Base-by-base conservation (phyloP, 2,888 invertebrate species). In the Caenorhabditis uteleia region DNA sequence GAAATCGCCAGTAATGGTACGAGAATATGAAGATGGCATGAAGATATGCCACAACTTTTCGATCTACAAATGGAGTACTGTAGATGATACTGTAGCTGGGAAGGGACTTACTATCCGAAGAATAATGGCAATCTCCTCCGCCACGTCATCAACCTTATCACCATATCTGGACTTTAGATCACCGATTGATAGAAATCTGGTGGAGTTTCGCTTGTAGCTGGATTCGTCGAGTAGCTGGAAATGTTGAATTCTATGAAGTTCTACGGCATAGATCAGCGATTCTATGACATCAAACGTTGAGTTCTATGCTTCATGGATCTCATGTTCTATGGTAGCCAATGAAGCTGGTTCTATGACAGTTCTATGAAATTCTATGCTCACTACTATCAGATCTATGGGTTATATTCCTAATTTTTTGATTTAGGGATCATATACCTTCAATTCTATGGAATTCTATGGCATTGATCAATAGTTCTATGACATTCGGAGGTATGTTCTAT, bases 141-240 rank as follows among this genome's bases (percentile, higher is more conserved):
- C 67, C 5, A 77, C 71, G 12, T 70, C 72, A n/a, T 77, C 77
- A 1, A 75, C 74, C 42, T 51, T 57, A 45, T 71, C 75, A 8
- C 81, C 80, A 48, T 72, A 82, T 33, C 48, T 46, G 3, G 69
- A 54, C 47, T 79, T 82, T 36, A 82, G 54, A 50, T 79, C 82
- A 16, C 74, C 68, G 43, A 82, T 68, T 2, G 79, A 78, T 57
- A 72, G 72, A 58, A 70, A 77, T 31, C 61, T 54, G 21, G 64
- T 64, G 1, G 56, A 16, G 23, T 68, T 54, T 47, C 49, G 18
- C 6, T 58, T 29, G 44, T 46, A 53, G 0, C 25, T 51, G 10
- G 31, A 39, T 39, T 68, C 68, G 16, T 68, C 68, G 25, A 68
- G 51, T 23, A 67, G 51, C 67, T 67, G 40, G 14, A 61, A 50